A percentile compares a stretch with the other conserved stretches of the same genome.
These are phyloP conservation scores for Ceryle rudis DNA, from an alignment of 2,797 vertebrate genomes.

Conservation along the genomic window DNA sequence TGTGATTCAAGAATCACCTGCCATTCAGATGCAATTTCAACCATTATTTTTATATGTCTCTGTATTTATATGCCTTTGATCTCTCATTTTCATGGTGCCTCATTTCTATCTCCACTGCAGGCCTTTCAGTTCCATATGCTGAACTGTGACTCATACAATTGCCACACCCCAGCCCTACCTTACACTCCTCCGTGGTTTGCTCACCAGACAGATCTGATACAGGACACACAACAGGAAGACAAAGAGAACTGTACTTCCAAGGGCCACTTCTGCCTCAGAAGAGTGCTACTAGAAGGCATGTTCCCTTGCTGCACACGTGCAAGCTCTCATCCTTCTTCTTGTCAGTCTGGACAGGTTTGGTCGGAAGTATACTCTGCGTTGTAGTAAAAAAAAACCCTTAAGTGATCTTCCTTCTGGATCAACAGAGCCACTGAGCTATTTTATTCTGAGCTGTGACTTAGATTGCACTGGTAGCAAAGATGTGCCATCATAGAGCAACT, in stretches of 20 bases:
- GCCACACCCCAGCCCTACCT: neutral
- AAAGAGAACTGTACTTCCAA: neutral
- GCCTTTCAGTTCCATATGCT: neutral
- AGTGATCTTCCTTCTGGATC: neutral
- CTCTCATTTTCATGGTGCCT: slow-evolving; percentile 24
- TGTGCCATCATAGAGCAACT: neutral
- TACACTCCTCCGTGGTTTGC: neutral
- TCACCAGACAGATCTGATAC: neutral
- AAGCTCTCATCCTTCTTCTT: neutral
- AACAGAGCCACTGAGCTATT: neutral
- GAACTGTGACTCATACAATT: neutral
- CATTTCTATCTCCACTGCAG: neutral
- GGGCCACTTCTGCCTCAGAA: neutral
- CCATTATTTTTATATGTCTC: neutral
- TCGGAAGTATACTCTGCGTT: neutral
- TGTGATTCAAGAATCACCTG: neutral
- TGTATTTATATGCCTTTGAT: slow-evolving; percentile 31
- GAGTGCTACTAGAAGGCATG: neutral
- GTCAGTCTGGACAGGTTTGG: neutral
- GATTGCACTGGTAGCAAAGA: neutral
- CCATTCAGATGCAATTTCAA: neutral
- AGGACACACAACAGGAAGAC: neutral
- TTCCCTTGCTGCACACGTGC: neutral
- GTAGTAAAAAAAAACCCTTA: neutral
- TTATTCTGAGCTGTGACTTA: neutral